These are phyloP conservation scores for Drosophila multiciliata DNA, from an alignment of 2,888 invertebrate genomes.

Conservation along the genomic window DNA sequence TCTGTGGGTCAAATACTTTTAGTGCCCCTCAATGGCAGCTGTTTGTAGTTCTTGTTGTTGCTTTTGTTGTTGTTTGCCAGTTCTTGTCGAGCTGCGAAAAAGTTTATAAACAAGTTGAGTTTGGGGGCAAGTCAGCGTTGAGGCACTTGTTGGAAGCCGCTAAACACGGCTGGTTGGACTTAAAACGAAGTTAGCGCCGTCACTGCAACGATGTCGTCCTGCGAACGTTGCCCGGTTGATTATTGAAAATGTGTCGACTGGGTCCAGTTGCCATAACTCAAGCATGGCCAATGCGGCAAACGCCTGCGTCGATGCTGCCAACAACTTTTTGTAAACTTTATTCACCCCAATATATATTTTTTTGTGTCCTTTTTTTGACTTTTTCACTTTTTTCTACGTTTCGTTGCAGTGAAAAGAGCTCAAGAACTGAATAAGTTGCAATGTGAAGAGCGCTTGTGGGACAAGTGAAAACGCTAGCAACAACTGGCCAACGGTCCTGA, in stretches of 20 bases:
- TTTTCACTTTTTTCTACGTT: constrained; percentile 48
- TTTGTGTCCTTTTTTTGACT: constrained; percentile 18
- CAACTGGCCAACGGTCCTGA: constrained; percentile 9
- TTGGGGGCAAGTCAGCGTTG: constrained; percentile 38
- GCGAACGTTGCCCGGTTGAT: constrained; percentile 59
- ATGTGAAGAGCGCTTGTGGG: constrained; percentile 69
- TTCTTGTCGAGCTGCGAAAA: constrained; percentile 55
- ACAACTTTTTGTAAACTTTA: constrained; percentile 50
- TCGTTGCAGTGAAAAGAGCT: constrained; percentile 61
- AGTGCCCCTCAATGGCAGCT: constrained; percentile 46
- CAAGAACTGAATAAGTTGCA: constrained; percentile 75
- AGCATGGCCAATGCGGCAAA: constrained; percentile 62
- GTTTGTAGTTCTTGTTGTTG: constrained; percentile 35
- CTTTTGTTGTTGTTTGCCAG: constrained; percentile 39
- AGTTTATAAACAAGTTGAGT: constrained; percentile 64
- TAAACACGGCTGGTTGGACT: constrained; percentile 69
- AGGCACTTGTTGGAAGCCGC: constrained; percentile 36
- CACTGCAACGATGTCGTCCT: constrained; percentile 33
- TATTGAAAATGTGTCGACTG: constrained; percentile 77
- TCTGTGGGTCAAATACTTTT: constrained; percentile 72
- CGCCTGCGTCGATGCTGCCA: constrained; percentile 45
- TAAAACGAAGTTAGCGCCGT: constrained; percentile 69
- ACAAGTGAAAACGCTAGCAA: constrained; percentile 53
- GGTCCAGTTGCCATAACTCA: constrained; percentile 77
- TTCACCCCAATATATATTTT: constrained; percentile 11